Evolutionary conservation across 2,888 invertebrate genomes (phyloP).

Genomic region (Plebejus argus): DNA sequence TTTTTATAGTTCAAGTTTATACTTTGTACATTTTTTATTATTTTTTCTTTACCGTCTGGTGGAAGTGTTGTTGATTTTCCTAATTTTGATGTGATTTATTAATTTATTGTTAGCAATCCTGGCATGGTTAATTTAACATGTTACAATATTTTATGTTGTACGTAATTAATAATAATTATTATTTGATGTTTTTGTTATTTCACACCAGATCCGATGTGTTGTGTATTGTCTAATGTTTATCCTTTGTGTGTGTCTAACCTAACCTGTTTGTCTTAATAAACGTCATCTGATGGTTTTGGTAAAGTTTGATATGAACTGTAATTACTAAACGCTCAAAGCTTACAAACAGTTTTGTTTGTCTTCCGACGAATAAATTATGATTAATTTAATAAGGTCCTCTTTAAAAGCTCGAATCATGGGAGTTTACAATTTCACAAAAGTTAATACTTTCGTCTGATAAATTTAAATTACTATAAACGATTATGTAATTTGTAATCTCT

Average conservation of each 20-base stretch:
- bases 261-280: conserved; percentile 79
- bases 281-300: conserved; percentile 63
- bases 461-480: conserved; percentile 10
- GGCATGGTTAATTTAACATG: conserved; percentile 72
- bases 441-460: not conserved
- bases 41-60: conserved; percentile 75
- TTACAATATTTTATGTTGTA: conserved; percentile 49
- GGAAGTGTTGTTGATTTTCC: conserved; percentile 81
- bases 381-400: conserved; percentile 55
- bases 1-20: conserved; percentile 61
- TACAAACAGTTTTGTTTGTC: conserved; percentile 77
- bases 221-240: conserved; percentile 95
- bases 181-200: conserved; percentile 63
- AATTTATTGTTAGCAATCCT: conserved; percentile 70
- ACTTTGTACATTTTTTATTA: conserved; percentile 57
- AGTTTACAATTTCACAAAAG: conserved; percentile 46
- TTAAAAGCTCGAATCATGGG: conserved; percentile 68
- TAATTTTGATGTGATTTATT: conserved; percentile 71
- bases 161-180: conserved; percentile 55
- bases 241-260: conserved; percentile 94
- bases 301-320: conserved; percentile 53
- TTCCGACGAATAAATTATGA: conserved; percentile 59
- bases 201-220: conserved; percentile 83
- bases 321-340: conserved; percentile 70
- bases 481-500: not conserved